Evolutionary conservation across 35 echinoderm and acorn worm species (phyloP).

Genomic region (Heliocidaris tuberculata): DNA sequence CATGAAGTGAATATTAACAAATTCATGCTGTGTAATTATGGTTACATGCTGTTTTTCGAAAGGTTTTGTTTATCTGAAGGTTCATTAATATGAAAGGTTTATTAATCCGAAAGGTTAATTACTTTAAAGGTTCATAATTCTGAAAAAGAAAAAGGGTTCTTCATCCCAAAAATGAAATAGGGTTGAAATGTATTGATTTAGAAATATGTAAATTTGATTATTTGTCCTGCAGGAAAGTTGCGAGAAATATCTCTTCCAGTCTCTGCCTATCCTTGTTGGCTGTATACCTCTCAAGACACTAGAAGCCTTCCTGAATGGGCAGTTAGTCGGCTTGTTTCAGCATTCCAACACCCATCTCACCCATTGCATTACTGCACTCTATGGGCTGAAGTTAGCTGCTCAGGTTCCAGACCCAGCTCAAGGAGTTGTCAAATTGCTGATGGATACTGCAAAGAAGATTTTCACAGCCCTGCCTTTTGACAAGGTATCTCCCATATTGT

Average conservation of each 20-base stretch:
- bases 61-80: too few species aligned
- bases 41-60: too few species aligned
- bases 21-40: too few species aligned
- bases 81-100: too few species aligned
- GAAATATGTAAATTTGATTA: not conserved
- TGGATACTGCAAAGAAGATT: constrained; percentile 2
- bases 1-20: too few species aligned
- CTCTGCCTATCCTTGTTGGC: not conserved
- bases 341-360: not conserved
- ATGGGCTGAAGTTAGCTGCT: not conserved
- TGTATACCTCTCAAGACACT: not conserved
- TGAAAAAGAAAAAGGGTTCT: too few species aligned
- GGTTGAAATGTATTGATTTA: not conserved
- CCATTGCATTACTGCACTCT: not conserved
- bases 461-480: not conserved
- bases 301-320: not conserved
- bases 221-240: not conserved
- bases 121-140: too few species aligned
- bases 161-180: too few species aligned
- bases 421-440: constrained; percentile 23
- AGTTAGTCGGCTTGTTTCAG: not conserved
- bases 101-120: too few species aligned
- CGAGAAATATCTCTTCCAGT: not conserved
- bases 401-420: not conserved
- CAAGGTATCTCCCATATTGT: not conserved